Conservation (phyloP, 2,888 invertebrate genomes). For the Vanessa cardui region DNA sequence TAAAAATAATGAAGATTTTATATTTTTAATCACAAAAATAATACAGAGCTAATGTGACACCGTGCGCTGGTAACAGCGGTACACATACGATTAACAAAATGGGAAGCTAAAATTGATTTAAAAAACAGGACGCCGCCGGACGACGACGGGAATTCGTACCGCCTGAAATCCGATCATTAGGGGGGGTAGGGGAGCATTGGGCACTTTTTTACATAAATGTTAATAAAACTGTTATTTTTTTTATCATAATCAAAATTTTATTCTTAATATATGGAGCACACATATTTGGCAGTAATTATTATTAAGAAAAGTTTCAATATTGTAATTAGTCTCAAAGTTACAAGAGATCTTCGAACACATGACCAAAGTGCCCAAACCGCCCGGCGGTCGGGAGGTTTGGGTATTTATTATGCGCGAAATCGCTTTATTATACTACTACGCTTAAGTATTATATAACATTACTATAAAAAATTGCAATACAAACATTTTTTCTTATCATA, state of each 20-base stretch:
- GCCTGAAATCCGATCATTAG: no score
- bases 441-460: constrained; percentile 12
- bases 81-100: no score
- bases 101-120: no score
- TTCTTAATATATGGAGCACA: neutral
- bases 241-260: neutral
- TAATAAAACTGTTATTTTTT: constrained; percentile 1
- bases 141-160: no score
- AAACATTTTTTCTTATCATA: constrained; percentile 14
- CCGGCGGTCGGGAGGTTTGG: constrained; percentile 10
- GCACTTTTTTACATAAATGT: constrained; percentile 1
- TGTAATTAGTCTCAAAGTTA: constrained; percentile 24
- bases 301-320: constrained; percentile 15
- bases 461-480: constrained; percentile 6
- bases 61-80: no score
- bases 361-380: constrained; percentile 20
- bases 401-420: neutral
- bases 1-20: neutral
- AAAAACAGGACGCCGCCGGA: no score
- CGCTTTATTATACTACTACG: constrained; percentile 14
- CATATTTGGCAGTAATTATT: neutral
- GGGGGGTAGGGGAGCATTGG: neutral
- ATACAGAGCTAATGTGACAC: neutral
- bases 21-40: neutral
- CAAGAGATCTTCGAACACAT: constrained; percentile 18